Conservation (phyloP, 2,797 vertebrate species). For the Allobates femoralis region DNA sequence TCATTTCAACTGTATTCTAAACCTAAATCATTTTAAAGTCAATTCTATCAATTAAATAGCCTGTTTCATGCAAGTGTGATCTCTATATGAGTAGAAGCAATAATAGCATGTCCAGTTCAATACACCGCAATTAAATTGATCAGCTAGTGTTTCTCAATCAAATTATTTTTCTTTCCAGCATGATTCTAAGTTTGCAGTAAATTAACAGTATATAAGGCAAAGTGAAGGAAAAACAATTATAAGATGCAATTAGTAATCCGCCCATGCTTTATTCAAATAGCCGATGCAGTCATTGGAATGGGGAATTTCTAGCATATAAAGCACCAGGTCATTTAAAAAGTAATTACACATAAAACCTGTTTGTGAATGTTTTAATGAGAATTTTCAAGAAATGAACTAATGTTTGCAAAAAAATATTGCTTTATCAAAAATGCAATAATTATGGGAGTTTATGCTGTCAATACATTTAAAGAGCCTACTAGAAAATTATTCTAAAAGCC, state of each 20-base stretch:
- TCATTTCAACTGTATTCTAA: background rate
- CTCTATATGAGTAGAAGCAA: background rate
- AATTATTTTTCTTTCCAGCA: conserved; percentile 1
- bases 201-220: conserved; percentile 1
- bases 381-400: background rate
- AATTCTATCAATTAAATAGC: background rate
- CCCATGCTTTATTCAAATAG: conserved; percentile 13
- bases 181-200: background rate
- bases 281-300: background rate
- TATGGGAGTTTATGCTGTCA: background rate
- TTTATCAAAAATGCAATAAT: background rate
- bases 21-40: background rate
- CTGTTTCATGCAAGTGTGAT: conserved; percentile 4
- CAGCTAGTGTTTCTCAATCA: background rate
- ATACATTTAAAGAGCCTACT: background rate
- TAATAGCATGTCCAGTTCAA: conserved; percentile 32
- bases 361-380: conserved; percentile 17
- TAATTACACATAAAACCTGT: conserved; percentile 22
- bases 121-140: conserved; percentile 12
- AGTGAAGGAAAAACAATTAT: conserved; percentile 24
- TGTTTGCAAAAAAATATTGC: background rate
- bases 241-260: conserved; percentile 11
- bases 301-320: background rate
- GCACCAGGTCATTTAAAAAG: conserved; percentile 22
- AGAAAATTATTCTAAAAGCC: background rate